phyloP scores from a whole-genome alignment of 2,797 vertebrate species.

The Crypturellus tataupa region DNA sequence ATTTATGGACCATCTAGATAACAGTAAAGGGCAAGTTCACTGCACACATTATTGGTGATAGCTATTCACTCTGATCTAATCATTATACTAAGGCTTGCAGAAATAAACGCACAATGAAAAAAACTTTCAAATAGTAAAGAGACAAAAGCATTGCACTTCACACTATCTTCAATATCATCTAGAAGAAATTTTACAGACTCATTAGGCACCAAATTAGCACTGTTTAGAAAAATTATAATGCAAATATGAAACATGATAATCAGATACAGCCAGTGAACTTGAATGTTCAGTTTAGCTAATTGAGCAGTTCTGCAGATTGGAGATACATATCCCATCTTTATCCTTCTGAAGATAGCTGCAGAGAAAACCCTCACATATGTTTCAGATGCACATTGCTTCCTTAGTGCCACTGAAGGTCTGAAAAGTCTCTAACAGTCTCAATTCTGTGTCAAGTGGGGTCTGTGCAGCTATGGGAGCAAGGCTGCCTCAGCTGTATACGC shows the following conservation, averaged over 20 bases:
- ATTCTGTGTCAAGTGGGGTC: neutral
- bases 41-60: neutral
- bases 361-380: neutral
- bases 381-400: neutral
- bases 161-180: neutral
- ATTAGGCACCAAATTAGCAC: constrained; percentile 45
- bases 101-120: neutral
- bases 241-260: neutral
- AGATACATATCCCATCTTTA: neutral
- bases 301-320: neutral
- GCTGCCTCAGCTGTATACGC: neutral
- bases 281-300: neutral
- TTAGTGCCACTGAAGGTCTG: neutral
- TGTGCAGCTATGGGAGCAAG: neutral
- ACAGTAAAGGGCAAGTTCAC: neutral
- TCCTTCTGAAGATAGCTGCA: neutral
- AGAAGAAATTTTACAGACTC: neutral
- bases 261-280: neutral
- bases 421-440: neutral
- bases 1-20: neutral
- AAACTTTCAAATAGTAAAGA: neutral
- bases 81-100: neutral
- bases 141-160: neutral
- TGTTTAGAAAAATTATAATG: constrained; percentile 28
- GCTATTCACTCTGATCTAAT: neutral